phyloP scores from a whole-genome alignment of 2,113 vertebrate genomes.

The Oostethus manadensis region DNA sequence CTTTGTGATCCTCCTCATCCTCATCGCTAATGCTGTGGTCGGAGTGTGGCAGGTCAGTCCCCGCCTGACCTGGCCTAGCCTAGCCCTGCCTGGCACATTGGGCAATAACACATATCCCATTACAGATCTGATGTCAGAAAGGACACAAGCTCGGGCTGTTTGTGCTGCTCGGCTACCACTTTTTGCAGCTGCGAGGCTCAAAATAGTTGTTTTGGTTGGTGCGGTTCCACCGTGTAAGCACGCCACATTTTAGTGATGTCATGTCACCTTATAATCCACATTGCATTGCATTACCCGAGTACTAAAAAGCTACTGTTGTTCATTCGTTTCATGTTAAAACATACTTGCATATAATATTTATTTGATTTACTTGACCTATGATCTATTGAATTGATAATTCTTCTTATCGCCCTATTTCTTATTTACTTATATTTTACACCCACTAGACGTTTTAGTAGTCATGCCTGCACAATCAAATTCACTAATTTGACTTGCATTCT shows the following conservation, averaged over 20 bases:
- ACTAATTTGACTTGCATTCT: no score
- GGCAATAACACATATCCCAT: constrained; percentile 31
- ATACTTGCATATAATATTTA: no score
- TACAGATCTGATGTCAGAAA: constrained; percentile 27
- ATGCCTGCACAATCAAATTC: no score
- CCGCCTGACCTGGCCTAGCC: no score
- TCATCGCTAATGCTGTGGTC: constrained; percentile 87
- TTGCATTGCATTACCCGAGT: not conserved
- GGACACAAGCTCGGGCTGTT: constrained; percentile 16
- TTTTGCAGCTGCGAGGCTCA: constrained; percentile 14
- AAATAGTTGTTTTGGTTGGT: constrained; percentile 23
- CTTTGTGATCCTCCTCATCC: constrained; percentile 88
- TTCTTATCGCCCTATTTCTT: no score
- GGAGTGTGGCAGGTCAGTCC: constrained; percentile 88
- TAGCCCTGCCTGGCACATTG: not conserved
- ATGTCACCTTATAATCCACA: not conserved
- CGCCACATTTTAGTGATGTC: not conserved
- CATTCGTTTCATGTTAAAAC: no score
- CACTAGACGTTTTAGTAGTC: no score
- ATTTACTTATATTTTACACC: no score
- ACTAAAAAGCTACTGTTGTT: no score
- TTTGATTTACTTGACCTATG: no score
- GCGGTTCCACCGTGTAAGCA: constrained; percentile 1
- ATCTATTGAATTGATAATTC: no score
- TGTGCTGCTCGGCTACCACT: constrained; percentile 5